Evolutionary conservation across 2,888 invertebrate genomes (phyloP), one percentile per base, ranked within the genome.

Genomic region (Carpatolechia fugitivella): DNA sequence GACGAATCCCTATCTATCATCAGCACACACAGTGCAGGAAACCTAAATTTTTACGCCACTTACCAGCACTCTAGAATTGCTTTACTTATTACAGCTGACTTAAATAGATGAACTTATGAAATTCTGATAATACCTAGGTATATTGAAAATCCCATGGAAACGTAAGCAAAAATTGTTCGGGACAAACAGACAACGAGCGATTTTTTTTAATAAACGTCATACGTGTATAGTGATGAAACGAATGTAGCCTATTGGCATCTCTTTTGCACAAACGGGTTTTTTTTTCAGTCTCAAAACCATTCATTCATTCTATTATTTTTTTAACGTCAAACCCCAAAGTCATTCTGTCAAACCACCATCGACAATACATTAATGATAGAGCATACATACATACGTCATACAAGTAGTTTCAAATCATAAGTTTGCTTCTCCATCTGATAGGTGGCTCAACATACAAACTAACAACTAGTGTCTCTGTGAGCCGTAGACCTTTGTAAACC

Each of bases 151-250:
- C 18, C 48, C 48, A 48, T 51, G 40, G 30, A 51, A 51, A 51
- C 51, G 51, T 51, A 51, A 51, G 51, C 51, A 51, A 51, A 51
- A 38, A 24, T n/a, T 11, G 13, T 13, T 29, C 29, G 29, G 3
- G 6, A 13, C 4, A 7, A 33, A 8, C 1, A 33, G 11, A 33
- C 33, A n/a, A n/a, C n/a, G n/a, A n/a, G n/a, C n/a, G n/a, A n/a
- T 3, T 31, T 31, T 31, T 31, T 36, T 14, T 36, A 1, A 20
- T 6, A 24, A 24, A n/a, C n/a, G 41, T 16, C 41, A 41, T 20
- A n/a, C 7, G 20, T 4, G 13, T 14, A 13, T 8, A 38, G 10
- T 5, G 8, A 38, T 41, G 41, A 41, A 41, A 41, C 41, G 41
- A 41, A 41, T 41, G 24, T 41, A 41, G 41, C n/a, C 40, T 41